Conservation (phyloP, 2,888 invertebrate species). For the Anodontia alba region DNA sequence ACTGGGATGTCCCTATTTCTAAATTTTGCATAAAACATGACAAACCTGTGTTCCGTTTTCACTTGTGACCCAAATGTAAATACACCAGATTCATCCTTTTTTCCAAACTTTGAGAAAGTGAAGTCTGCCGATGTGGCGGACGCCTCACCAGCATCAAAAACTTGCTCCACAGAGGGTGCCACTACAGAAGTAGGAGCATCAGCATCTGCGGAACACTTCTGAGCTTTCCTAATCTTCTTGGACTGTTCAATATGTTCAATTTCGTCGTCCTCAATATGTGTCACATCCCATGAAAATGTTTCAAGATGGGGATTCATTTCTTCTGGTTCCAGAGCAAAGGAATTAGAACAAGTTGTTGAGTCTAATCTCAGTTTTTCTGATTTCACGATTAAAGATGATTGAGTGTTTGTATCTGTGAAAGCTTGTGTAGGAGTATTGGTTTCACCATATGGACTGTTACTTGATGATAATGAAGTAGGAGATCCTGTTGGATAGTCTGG, state of each 20-base stretch:
- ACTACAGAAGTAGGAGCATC: constrained; percentile 64
- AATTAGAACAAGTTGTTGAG: constrained; percentile 38
- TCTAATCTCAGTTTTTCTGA: constrained; percentile 72
- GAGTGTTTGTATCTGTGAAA: constrained; percentile 67
- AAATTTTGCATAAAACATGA: too few relatives aligned
- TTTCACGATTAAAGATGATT: constrained; percentile 70
- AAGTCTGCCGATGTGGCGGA: constrained; percentile 68
- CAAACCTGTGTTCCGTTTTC: constrained; percentile 5
- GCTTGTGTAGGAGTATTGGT: constrained; percentile 10
- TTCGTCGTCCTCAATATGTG: constrained; percentile 51
- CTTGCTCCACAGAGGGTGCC: constrained; percentile 65
- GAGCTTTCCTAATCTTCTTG: constrained; percentile 68
- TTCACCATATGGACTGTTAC: constrained; percentile 50
- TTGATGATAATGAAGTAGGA: constrained; percentile 46
- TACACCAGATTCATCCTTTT: constrained; percentile 53
- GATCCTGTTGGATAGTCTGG: constrained; percentile 56
- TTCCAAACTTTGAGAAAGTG: constrained; percentile 75
- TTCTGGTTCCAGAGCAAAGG: constrained; percentile 19
- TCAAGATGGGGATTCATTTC: constrained; percentile 23
- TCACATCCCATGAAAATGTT: constrained; percentile 53
- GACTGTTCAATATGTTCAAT: constrained; percentile 42
- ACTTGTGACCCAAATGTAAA: constrained; percentile 51
- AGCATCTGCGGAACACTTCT: constrained; percentile 64
- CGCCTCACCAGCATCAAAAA: constrained; percentile 71
- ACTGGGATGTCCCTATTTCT: too few relatives aligned